Conservation (phyloP, 2,113 vertebrate species). For the Oreochromis niloticus region DNA sequence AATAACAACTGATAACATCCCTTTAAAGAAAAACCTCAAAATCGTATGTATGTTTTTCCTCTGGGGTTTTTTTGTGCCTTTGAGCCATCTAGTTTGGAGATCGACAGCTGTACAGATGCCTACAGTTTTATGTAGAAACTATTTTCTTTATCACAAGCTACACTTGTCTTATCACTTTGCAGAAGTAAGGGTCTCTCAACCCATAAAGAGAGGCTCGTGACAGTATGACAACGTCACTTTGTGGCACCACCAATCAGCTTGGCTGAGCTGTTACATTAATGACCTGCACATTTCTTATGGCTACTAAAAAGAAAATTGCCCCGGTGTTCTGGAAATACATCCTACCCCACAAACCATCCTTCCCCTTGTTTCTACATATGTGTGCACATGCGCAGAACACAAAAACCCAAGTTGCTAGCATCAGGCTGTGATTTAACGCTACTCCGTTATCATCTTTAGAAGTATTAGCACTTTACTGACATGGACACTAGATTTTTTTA, state of each 20-base stretch:
- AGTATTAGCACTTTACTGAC: background rate
- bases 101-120: background rate
- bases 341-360: background rate
- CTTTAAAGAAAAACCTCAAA: background rate
- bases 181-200: background rate
- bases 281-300: background rate
- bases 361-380: background rate
- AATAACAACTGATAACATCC: background rate
- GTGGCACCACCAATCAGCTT: background rate
- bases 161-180: background rate
- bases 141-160: background rate
- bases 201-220: background rate
- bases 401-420: background rate
- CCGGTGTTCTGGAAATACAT: background rate
- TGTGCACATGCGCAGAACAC: fast-evolving
- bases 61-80: fast-evolving
- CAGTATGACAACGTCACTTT: background rate
- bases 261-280: background rate
- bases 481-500: background rate
- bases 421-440: background rate
- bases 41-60: background rate
- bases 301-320: background rate
- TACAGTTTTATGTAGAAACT: background rate
- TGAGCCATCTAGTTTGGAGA: background rate
- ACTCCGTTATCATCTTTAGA: background rate